Percentiles rank a stretch among this genome's conserved stretches.
Evolutionary conservation across 2,797 vertebrate species (phyloP).

Genomic region (Podarcis lilfordi): DNA sequence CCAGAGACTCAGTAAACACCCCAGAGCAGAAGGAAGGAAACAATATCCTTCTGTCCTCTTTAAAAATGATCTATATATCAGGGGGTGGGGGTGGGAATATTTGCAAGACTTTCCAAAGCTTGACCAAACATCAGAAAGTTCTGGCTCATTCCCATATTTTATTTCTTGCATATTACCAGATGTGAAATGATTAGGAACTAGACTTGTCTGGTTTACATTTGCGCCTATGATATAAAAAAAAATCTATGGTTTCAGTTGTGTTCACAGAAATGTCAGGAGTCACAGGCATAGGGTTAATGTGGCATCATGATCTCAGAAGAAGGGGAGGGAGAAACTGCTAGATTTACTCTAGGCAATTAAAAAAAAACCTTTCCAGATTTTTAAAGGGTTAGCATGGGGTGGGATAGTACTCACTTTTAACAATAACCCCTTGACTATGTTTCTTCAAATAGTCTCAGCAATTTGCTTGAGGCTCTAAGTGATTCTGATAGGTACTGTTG

Average conservation of each 20-base stretch:
- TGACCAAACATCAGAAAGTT: not conserved
- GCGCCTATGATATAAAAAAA: not conserved
- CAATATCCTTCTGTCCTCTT: not conserved
- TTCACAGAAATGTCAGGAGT: slow-evolving; percentile 10
- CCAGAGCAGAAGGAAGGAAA: slow-evolving; percentile 11
- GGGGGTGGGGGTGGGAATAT: not conserved
- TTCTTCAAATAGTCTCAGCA: not conserved
- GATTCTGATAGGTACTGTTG: not conserved
- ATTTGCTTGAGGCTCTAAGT: not conserved
- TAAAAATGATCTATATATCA: not conserved
- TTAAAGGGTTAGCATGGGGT: not conserved
- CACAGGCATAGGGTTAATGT: slow-evolving; percentile 17
- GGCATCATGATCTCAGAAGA: slow-evolving; percentile 7
- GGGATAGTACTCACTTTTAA: not conserved
- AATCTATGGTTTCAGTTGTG: not conserved
- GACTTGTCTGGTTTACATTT: slow-evolving; percentile 55
- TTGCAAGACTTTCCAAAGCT: not conserved
- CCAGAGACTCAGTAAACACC: not conserved
- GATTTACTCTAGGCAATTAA: not conserved
- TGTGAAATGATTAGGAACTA: not conserved
- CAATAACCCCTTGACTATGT: not conserved
- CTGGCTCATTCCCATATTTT: not conserved
- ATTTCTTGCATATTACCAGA: not conserved
- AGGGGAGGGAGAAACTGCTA: not conserved
- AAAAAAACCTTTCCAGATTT: not conserved